Percentiles rank a stretch among this genome's conserved stretches.
These are phyloP conservation scores for Phortica okadai DNA, from an alignment of 2,888 invertebrate species.

Conservation along the genomic window DNA sequence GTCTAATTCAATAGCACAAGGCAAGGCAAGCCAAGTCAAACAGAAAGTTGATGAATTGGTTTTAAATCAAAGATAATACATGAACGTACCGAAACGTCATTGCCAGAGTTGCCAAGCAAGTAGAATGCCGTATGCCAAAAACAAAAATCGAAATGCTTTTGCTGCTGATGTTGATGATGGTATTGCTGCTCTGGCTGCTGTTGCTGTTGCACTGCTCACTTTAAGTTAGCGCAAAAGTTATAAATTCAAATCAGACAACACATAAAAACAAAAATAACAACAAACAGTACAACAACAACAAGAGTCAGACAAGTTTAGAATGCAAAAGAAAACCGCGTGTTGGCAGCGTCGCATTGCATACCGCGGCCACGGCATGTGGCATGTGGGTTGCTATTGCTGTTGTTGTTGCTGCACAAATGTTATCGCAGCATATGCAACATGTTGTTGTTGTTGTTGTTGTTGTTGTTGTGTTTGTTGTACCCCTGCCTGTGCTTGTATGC, in stretches of 20 bases:
- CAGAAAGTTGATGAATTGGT: conserved; percentile 67
- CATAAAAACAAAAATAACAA: neutral
- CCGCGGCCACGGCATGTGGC: neutral
- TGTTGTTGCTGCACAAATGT: conserved; percentile 6
- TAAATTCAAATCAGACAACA: conserved; percentile 28
- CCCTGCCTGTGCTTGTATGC: neutral
- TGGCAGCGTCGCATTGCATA: neutral
- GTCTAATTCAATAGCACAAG: neutral
- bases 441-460: conserved; percentile 12
- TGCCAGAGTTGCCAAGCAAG: conserved; percentile 29
- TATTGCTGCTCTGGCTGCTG: conserved; percentile 11
- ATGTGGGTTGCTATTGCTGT: neutral
- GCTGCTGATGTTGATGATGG: conserved; percentile 48
- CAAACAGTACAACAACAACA: neutral
- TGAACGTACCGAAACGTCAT: conserved; percentile 58
- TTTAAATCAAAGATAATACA: conserved; percentile 70
- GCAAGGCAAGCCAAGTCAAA: conserved; percentile 57
- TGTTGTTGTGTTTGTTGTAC: conserved; percentile 3
- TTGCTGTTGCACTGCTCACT: neutral
- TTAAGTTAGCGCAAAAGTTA: conserved; percentile 18
- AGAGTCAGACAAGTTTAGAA: neutral
- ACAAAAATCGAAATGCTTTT: conserved; percentile 56
- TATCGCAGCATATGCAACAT: neutral
- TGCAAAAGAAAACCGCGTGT: neutral
- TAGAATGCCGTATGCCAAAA: neutral